Evolutionary conservation across 2,888 invertebrate species (phyloP), one percentile per base, ranked within the genome.

Genomic region (Drosophila bunnanda): DNA sequence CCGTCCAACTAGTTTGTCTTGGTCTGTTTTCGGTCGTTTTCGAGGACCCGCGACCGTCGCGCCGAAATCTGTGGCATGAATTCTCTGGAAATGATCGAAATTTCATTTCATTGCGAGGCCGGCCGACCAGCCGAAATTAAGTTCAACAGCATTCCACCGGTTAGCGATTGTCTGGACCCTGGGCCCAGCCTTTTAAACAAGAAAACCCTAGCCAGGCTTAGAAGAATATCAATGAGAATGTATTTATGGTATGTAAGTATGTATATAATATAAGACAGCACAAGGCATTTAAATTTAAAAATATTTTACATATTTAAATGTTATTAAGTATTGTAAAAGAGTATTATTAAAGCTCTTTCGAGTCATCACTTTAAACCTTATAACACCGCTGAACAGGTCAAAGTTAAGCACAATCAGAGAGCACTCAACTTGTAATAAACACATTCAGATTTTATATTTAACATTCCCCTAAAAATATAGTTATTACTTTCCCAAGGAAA

Each of bases 41-140:
- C 50, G 64, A 52, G 75, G 44, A 71, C 50, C 55, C 54, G 46
- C 57, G 46, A 57, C 46, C 64, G 46, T 28, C 53, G 57, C 67
- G 64, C 71, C 82, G 65, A 69, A 86, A 85, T 85, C 85, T 81
- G 78, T 83, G 87, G 85, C 83, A 87, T 85, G 78, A 86, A 87
- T 86, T 86, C 85, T 71, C 78, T 86, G 87, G 85, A 86, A 86
- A 80, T 85, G 69, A 82, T 79, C 87, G 82, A 86, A 87, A 87
- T 85, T 84, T 84, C 76, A 83, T 83, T 86, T 84, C 76, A 78
- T 77, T 81, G 76, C 77, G 71, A 69, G 39, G 44, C 70, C 15
- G 65, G 22, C 43, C 70, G 62, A 44, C 66, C 52, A 54, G 48
- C 44, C 70, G 62, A 74, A 76, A 83, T 75, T 81, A 74, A 81